These are phyloP conservation scores for Adineta ricciae DNA, from an alignment of 2,888 invertebrate species.

Conservation along the genomic window DNA sequence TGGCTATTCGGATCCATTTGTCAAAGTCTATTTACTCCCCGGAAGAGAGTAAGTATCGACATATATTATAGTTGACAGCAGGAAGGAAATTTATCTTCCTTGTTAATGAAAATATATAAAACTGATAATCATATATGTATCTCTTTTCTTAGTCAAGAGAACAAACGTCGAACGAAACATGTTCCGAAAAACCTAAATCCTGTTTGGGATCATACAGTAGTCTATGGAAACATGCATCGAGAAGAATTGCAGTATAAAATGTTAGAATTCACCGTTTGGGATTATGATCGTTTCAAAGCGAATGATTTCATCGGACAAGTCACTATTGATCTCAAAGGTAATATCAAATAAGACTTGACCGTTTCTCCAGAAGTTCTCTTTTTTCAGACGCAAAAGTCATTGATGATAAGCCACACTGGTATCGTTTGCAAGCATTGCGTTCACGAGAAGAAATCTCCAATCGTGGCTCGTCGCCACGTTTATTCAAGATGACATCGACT, in stretches of 20 bases:
- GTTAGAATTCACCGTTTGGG: constrained; percentile 58
- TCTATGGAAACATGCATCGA: constrained; percentile 53
- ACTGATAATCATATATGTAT: too few species aligned
- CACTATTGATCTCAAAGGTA: constrained; percentile 51
- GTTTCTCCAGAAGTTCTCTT: neutral
- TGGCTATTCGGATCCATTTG: constrained; percentile 56
- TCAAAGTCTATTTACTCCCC: constrained; percentile 56
- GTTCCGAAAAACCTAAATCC: constrained; percentile 54
- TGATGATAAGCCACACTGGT: constrained; percentile 56
- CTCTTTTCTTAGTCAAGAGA: constrained; percentile 48
- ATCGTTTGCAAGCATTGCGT: constrained; percentile 36
- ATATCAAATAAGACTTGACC: neutral
- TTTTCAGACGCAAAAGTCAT: constrained; percentile 51
- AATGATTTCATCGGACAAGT: constrained; percentile 56
- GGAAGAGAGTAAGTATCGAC: constrained; percentile 52
- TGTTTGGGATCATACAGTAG: constrained; percentile 58
- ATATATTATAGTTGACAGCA: too few species aligned
- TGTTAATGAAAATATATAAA: too few species aligned
- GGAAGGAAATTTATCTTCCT: too few species aligned
- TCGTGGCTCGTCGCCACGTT: too few species aligned
- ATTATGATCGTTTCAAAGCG: constrained; percentile 55
- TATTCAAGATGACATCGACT: too few species aligned
- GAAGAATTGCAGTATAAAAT: constrained; percentile 52
- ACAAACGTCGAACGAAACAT: constrained; percentile 55
- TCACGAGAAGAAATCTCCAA: neutral